Evolutionary conservation across 2,113 vertebrate genomes (phyloP).

Genomic region (Anoura caudifer): DNA sequence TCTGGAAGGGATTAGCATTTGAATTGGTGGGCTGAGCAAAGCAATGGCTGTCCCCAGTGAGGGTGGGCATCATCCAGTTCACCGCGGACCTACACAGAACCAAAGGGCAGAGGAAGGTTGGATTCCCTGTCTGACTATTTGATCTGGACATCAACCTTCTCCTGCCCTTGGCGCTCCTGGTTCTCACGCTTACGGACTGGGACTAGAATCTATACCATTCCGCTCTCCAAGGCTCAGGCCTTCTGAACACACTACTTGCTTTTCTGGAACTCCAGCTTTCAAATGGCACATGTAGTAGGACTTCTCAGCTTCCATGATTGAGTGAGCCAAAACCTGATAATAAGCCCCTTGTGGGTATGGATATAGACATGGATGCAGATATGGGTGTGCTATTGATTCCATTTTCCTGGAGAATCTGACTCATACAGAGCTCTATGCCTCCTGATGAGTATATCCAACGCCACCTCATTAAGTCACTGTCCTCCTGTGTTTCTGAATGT

Average conservation of each 20-base stretch:
- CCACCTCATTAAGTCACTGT: not conserved
- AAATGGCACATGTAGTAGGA: not conserved
- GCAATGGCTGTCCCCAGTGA: not conserved
- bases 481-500: not conserved
- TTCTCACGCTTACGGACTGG: not conserved
- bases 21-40: not conserved
- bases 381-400: not conserved
- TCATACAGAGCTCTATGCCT: not conserved
- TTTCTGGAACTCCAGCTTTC: not conserved
- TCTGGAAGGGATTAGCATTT: not conserved
- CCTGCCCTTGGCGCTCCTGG: not conserved
- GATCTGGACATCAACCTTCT: not conserved
- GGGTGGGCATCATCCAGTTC: not conserved
- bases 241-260: not conserved
- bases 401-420: not conserved
- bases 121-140: not conserved
- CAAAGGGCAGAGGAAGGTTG: not conserved
- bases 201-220: not conserved
- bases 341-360: not conserved
- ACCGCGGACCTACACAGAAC: not conserved
- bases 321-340: not conserved
- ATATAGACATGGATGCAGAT: not conserved
- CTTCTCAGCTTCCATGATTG: not conserved
- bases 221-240: not conserved
- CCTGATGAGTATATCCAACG: not conserved